Percentiles rank a stretch among this genome's conserved stretches.
These are phyloP conservation scores for Urocolius indicus DNA, from an alignment of 2,113 vertebrate genomes.

Conservation along the genomic window DNA sequence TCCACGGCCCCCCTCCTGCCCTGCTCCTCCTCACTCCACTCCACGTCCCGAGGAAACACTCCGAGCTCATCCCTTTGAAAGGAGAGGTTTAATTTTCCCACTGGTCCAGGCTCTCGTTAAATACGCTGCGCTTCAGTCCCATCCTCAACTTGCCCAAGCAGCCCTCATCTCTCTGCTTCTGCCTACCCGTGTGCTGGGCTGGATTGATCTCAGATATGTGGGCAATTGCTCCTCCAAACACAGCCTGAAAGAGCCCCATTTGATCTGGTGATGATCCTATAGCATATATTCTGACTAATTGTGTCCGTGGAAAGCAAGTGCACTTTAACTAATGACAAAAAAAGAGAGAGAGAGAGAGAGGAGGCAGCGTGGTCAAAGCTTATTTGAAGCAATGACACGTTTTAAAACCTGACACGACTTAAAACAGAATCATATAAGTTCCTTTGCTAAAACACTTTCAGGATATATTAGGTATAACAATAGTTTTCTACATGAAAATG, in stretches of 20 bases:
- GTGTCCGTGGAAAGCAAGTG: slow-evolving; percentile 74
- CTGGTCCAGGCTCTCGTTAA: not conserved
- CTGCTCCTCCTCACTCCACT: slow-evolving; percentile 5
- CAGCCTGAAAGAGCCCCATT: slow-evolving; percentile 38
- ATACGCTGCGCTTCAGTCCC: not conserved
- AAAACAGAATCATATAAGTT: slow-evolving; percentile 84
- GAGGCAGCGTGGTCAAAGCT: slow-evolving; percentile 71
- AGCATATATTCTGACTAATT: slow-evolving; percentile 68
- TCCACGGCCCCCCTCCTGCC: not conserved
- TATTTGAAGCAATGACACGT: slow-evolving; percentile 79
- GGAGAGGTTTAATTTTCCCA: slow-evolving; percentile 36
- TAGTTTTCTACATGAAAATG: slow-evolving; percentile 86
- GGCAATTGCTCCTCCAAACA: slow-evolving; percentile 50
- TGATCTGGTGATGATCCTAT: slow-evolving; percentile 4
- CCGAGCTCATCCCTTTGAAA: not conserved
- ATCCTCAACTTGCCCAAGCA: not conserved
- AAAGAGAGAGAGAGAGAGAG: slow-evolving; percentile 27
- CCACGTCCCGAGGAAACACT: not conserved
- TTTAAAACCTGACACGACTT: slow-evolving; percentile 83
- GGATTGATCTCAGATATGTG: slow-evolving; percentile 62
- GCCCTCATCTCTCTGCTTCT: slow-evolving; percentile 15
- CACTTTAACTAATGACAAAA: slow-evolving; percentile 73
- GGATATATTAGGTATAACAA: slow-evolving; percentile 85
- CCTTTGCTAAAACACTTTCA: slow-evolving; percentile 83
- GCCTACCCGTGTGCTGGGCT: slow-evolving; percentile 1